Conservation (phyloP, 1,140 invertebrate genomes). For the Chymomyza costata region DNA sequence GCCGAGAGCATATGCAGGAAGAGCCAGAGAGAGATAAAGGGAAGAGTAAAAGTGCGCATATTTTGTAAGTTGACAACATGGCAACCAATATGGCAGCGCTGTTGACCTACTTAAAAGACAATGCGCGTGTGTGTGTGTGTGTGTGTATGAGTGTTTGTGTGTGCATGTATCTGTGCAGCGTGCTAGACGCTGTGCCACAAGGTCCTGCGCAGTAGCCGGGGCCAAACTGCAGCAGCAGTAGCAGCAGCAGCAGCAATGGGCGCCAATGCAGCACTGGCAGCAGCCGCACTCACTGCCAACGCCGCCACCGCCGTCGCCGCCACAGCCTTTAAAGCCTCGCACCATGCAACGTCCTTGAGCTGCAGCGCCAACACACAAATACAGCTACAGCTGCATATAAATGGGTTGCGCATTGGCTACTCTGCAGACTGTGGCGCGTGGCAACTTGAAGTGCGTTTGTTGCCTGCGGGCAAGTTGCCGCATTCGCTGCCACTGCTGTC, state of each 20-base stretch:
- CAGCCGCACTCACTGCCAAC: constrained; percentile 7
- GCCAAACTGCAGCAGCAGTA: constrained; percentile 23
- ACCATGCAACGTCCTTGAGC: constrained; percentile 57
- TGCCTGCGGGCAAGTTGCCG: constrained; percentile 14
- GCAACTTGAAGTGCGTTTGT: constrained; percentile 34
- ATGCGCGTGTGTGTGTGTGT: constrained; percentile 48
- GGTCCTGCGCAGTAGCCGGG: constrained; percentile 59
- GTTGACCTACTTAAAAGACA: constrained; percentile 67
- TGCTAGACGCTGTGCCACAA: constrained; percentile 41
- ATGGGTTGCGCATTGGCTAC: constrained; percentile 33
- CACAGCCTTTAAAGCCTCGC: constrained; percentile 5
- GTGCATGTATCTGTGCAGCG: constrained; percentile 15
- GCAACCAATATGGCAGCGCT: constrained; percentile 26
- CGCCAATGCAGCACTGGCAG: constrained; percentile 31
- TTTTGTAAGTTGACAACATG: constrained; percentile 40
- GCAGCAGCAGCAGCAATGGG: constrained; percentile 56
- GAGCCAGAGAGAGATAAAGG: constrained; percentile 1
- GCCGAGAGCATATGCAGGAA: constrained; percentile 11
- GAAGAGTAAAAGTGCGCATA: constrained; percentile 3
- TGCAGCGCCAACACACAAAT: constrained; percentile 18
- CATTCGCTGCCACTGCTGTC: constrained; percentile 2
- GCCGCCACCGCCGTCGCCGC: not conserved
- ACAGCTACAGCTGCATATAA: constrained; percentile 16
- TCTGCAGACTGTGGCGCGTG: constrained; percentile 21
- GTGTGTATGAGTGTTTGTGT: constrained; percentile 19